phyloP scores from a whole-genome alignment of 2,797 vertebrate genomes.

The Oryzias dopingdopingensis region DNA sequence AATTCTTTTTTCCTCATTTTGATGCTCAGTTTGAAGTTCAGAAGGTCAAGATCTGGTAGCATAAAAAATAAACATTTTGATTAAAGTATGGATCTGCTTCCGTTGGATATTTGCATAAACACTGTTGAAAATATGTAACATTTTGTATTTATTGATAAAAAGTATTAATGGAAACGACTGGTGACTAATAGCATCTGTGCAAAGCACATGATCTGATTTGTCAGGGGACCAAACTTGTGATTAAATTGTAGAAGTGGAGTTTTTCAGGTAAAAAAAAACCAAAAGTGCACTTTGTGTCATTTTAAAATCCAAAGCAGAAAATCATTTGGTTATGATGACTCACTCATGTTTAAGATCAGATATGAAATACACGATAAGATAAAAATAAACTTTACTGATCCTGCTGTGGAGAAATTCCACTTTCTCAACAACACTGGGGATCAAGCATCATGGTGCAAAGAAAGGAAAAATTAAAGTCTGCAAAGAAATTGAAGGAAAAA shows the following conservation, averaged over 20 bases:
- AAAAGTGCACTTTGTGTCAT: background rate
- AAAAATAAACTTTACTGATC: too few relatives aligned
- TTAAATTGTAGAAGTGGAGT: background rate
- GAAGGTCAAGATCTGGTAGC: too few relatives aligned
- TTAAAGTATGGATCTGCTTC: too few relatives aligned
- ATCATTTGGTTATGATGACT: background rate
- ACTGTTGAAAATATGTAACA: background rate
- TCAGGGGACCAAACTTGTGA: constrained; percentile 2
- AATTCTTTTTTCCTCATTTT: too few relatives aligned
- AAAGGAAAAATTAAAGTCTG: background rate
- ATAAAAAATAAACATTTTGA: too few relatives aligned
- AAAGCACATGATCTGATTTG: background rate
- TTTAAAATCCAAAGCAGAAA: background rate
- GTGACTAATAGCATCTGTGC: background rate
- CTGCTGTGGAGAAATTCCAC: too few relatives aligned
- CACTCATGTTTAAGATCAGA: background rate
- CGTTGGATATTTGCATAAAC: too few relatives aligned
- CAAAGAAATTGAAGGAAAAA: background rate
- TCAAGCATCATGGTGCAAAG: too few relatives aligned
- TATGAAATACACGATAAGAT: too few relatives aligned
- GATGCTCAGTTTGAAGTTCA: too few relatives aligned
- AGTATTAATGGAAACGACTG: background rate
- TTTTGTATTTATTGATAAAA: background rate
- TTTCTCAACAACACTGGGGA: too few relatives aligned
- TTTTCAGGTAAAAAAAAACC: background rate